Evolutionary conservation across 2,888 invertebrate species (phyloP).

Genomic region (Crematogaster levior): DNA sequence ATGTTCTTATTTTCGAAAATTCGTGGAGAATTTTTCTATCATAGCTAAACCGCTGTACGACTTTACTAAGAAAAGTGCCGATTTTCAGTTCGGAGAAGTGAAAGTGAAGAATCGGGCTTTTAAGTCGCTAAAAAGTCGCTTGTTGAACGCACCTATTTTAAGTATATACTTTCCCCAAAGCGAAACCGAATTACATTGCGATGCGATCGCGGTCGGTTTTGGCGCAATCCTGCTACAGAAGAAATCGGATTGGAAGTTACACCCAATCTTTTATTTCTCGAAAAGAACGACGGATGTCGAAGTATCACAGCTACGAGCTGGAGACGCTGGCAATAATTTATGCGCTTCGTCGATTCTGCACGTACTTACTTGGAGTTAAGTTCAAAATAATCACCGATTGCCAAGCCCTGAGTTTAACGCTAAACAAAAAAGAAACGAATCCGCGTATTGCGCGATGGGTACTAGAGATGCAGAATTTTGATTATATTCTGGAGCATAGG

Average conservation of each 20-base stretch:
- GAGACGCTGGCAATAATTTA: conserved; percentile 64
- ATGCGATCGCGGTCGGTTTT: conserved; percentile 73
- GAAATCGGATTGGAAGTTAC: conserved; percentile 69
- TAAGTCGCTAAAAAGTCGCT: conserved; percentile 61
- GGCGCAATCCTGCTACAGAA: conserved; percentile 77
- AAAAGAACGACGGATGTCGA: too few species aligned
- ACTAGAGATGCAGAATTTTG: neutral
- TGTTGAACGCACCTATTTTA: conserved; percentile 55
- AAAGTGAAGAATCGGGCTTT: conserved; percentile 67
- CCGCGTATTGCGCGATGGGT: conserved; percentile 66
- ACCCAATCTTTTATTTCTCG: too few species aligned
- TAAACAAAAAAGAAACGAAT: conserved; percentile 59
- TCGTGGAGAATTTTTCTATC: conserved; percentile 2
- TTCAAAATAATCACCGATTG: conserved; percentile 59
- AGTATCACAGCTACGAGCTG: too few species aligned
- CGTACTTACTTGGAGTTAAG: conserved; percentile 72
- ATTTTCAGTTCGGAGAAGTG: conserved; percentile 73
- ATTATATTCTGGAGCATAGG: conserved; percentile 52
- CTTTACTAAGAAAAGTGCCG: conserved; percentile 60
- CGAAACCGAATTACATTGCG: too few species aligned
- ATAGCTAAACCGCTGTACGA: conserved; percentile 66
- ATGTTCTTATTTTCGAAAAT: conserved; percentile 72
- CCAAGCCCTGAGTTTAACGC: conserved; percentile 60
- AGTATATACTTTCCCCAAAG: conserved; percentile 65
- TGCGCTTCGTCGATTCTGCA: conserved; percentile 70